A percentile compares a stretch with the other conserved stretches of the same genome.
Evolutionary conservation across 2,888 invertebrate species (phyloP).

Genomic region (Notodonta dromedarius): DNA sequence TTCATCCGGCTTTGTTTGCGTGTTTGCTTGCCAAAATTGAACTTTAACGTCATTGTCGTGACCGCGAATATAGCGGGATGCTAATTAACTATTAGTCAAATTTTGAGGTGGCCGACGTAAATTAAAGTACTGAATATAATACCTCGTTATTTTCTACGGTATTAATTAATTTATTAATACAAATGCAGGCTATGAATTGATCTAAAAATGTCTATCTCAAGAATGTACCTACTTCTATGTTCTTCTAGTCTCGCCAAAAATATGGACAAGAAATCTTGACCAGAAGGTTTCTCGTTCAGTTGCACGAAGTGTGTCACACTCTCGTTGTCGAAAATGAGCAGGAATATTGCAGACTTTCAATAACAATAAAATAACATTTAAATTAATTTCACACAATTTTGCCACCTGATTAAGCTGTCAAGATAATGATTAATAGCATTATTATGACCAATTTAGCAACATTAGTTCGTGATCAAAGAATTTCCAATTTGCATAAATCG

Average conservation of each 20-base stretch:
- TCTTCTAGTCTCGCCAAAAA: no score
- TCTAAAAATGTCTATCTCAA: no score
- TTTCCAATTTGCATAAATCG: neutral
- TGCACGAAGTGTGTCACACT: no score
- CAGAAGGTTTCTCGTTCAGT: no score
- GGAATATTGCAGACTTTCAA: neutral
- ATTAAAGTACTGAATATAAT: no score
- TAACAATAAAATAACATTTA: neutral
- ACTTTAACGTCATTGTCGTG: slow-evolving; percentile 24
- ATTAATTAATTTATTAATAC: no score
- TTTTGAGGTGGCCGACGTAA: no score
- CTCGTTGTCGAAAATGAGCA: no score
- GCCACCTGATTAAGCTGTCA: neutral
- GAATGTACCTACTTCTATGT: no score
- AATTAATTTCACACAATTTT: slow-evolving; percentile 2
- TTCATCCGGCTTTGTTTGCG: slow-evolving; percentile 4
- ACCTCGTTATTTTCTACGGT: no score
- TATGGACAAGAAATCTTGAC: no score
- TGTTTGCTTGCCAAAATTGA: slow-evolving; percentile 29
- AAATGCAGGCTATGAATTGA: no score
- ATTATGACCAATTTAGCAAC: neutral
- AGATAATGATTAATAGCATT: neutral
- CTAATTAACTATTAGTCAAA: slow-evolving; percentile 20
- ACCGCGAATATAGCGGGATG: slow-evolving; percentile 28
- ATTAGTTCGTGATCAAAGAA: slow-evolving; percentile 2